Percentiles rank a stretch among this genome's conserved stretches.
Evolutionary conservation across 2,113 vertebrate genomes (phyloP).

Genomic region (Oophaga pumilio): DNA sequence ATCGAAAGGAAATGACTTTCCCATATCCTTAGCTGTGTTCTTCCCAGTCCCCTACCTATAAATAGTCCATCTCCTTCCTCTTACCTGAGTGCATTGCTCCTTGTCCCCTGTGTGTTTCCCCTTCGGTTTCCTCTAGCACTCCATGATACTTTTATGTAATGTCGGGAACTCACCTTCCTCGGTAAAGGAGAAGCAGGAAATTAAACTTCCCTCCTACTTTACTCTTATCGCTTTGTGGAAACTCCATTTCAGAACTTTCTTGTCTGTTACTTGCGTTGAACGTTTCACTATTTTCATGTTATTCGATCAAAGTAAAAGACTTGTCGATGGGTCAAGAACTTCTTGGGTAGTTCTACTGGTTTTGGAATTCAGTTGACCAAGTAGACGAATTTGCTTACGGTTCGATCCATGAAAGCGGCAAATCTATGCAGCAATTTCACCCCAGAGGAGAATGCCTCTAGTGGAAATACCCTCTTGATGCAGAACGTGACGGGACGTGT

Average conservation of each 20-base stretch:
- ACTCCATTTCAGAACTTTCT: background rate
- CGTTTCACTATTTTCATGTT: background rate
- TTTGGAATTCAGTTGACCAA: background rate
- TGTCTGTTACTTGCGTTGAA: background rate
- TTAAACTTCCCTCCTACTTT: background rate
- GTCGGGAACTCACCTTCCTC: background rate
- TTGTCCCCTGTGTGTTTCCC: conserved; percentile 39
- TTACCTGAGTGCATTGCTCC: conserved; percentile 50
- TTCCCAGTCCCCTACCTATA: conserved; percentile 41
- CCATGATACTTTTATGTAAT: conserved; percentile 50
- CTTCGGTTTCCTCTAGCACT: conserved; percentile 45
- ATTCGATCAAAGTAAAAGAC: background rate
- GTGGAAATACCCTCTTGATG: background rate
- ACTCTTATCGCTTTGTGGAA: background rate
- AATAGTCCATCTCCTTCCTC: conserved; percentile 51
- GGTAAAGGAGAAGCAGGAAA: background rate
- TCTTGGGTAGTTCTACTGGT: no score
- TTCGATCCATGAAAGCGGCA: background rate
- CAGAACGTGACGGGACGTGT: no score
- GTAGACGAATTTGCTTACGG: background rate
- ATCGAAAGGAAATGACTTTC: conserved; percentile 54
- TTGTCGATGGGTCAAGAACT: background rate
- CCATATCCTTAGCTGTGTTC: conserved; percentile 54
- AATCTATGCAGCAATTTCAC: background rate
- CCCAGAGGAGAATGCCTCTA: background rate